A percentile compares a stretch with the other conserved stretches of the same genome.
Evolutionary conservation across 1,140 invertebrate genomes (phyloP).

Genomic region (Polypedilum vanderplanki): DNA sequence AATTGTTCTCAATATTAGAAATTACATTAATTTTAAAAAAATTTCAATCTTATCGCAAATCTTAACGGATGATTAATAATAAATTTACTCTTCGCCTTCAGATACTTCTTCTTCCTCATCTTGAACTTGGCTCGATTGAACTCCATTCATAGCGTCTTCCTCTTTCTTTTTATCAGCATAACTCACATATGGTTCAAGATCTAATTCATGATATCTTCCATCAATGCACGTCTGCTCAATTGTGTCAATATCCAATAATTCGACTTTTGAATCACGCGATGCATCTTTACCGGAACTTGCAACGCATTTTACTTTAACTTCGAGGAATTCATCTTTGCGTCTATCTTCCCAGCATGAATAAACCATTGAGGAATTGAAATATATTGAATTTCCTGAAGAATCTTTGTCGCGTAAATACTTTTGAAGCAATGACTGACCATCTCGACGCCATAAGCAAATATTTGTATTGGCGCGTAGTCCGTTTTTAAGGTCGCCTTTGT

Average conservation of each 20-base stretch:
- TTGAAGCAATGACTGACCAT: neutral
- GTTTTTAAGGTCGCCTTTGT: conserved; percentile 23
- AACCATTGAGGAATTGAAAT: neutral
- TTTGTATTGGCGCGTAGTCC: neutral
- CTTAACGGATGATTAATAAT: neutral
- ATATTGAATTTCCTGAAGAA: neutral
- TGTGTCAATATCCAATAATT: conserved; percentile 14
- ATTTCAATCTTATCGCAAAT: neutral
- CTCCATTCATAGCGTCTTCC: neutral
- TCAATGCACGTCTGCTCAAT: conserved; percentile 19
- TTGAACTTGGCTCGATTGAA: neutral
- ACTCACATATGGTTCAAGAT: conserved; percentile 15
- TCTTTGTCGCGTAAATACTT: conserved; percentile 21
- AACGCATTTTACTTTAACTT: conserved; percentile 23
- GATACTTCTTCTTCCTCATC: conserved; percentile 1
- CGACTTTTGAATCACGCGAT: conserved; percentile 12
- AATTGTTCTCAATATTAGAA: conserved; percentile 19
- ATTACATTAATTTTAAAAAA: conserved; percentile 6
- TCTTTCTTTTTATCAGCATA: conserved; percentile 22
- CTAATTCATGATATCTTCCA: neutral
- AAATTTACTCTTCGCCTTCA: conserved; percentile 19
- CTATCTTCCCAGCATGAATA: conserved; percentile 15
- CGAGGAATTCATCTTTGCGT: conserved; percentile 17
- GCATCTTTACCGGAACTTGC: neutral
- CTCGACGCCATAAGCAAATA: conserved; percentile 8